Conservation (phyloP, 2,113 vertebrate genomes). For the Sinosuthora webbiana region DNA sequence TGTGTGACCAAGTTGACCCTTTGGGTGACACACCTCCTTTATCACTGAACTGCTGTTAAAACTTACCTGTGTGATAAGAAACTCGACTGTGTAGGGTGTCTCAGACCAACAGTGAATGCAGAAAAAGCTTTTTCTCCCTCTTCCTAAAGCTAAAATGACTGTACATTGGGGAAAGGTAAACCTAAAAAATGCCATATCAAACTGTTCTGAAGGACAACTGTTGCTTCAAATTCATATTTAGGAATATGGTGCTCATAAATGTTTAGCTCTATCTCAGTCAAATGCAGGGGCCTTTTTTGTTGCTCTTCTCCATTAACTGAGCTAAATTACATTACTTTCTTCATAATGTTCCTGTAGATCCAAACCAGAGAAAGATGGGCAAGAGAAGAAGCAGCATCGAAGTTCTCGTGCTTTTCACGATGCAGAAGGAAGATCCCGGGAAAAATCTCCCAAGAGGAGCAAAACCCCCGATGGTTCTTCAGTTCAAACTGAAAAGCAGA, state of each 20-base stretch:
- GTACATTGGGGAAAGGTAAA: not conserved
- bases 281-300: not conserved
- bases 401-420: not conserved
- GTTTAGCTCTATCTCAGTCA: not conserved
- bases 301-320: not conserved
- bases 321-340: not conserved
- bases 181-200: not conserved
- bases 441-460: conserved; percentile 23
- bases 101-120: not conserved
- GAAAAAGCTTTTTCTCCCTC: not conserved
- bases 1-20: not conserved
- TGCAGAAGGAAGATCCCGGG: not conserved
- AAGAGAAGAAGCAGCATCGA: conserved; percentile 33
- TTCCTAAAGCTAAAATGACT: not conserved
- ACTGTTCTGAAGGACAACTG: not conserved
- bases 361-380: not conserved
- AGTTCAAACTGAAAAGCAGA: conserved; percentile 23
- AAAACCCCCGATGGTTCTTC: not conserved
- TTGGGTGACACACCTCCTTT: not conserved
- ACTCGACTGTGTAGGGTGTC: not conserved
- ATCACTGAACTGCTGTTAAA: not conserved
- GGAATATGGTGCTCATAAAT: not conserved
- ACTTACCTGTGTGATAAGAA: not conserved
- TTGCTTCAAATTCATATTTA: not conserved
- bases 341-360: conserved; percentile 41